A percentile compares a stretch with the other conserved stretches of the same genome.
Evolutionary conservation across 2,797 vertebrate genomes (phyloP).

Genomic region (Poeciliopsis infans): DNA sequence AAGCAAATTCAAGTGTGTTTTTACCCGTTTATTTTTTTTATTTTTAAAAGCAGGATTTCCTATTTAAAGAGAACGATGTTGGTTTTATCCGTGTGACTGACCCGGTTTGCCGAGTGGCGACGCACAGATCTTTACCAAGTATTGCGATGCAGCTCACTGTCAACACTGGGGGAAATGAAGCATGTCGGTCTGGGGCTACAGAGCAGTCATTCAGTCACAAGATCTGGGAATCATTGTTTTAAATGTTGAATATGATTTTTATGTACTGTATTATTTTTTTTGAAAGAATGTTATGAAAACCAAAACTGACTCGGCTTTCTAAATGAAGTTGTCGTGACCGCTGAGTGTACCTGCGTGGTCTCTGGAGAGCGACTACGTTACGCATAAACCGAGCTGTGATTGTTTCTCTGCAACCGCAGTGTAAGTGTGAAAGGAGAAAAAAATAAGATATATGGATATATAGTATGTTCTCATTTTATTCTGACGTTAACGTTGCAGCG

Average conservation of each 20-base stretch:
- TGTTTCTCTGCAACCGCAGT: constrained; percentile 43
- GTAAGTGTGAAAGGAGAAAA: constrained; percentile 55
- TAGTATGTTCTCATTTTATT: constrained; percentile 72
- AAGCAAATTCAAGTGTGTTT: constrained; percentile 54
- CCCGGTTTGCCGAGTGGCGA: constrained; percentile 23
- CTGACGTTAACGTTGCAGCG: constrained; percentile 40
- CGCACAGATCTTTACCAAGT: constrained; percentile 43
- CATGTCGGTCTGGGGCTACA: constrained; percentile 32
- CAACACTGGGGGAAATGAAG: constrained; percentile 65
- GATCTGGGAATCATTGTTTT: constrained; percentile 48
- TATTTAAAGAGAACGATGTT: constrained; percentile 37
- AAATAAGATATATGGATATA: constrained; percentile 61
- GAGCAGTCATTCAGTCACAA: constrained; percentile 21
- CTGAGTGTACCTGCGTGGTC: constrained; percentile 35
- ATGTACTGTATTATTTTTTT: constrained; percentile 26
- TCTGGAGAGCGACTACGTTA: constrained; percentile 58
- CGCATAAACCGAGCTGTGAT: constrained; percentile 52
- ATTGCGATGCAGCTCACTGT: constrained; percentile 38
- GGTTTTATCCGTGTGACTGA: constrained; percentile 23
- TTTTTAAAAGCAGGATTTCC: constrained; percentile 35
- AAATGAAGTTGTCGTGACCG: constrained; percentile 52
- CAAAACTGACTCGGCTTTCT: constrained; percentile 48
- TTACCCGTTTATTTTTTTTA: constrained; percentile 36
- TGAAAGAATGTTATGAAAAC: constrained; percentile 61
- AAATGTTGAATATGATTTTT: constrained; percentile 21